Conservation (phyloP, 1,140 invertebrate species). For the Apis mellifera region DNA sequence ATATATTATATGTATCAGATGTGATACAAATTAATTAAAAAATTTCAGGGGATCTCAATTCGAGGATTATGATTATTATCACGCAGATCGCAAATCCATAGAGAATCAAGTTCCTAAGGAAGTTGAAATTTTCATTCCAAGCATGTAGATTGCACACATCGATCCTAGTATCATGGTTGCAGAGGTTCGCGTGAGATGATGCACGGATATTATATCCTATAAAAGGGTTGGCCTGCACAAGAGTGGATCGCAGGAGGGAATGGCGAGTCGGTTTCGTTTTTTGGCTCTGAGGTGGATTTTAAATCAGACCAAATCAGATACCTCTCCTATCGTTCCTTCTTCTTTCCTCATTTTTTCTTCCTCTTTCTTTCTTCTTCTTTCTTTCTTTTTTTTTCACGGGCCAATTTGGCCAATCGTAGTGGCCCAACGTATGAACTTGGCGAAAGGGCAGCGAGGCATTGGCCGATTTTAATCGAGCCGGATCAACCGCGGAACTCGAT, state of each 20-base stretch:
- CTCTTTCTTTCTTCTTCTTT: background rate
- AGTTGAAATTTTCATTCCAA: conserved; percentile 64
- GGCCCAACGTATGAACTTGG: background rate
- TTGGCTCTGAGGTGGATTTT: conserved; percentile 5
- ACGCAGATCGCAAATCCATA: background rate
- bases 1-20: too few relatives aligned
- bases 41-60: background rate
- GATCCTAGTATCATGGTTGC: background rate
- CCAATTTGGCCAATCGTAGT: background rate
- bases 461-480: conserved; percentile 38
- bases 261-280: background rate
- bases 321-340: too few relatives aligned
- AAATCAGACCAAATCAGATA: conserved; percentile 8
- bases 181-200: conserved; percentile 40
- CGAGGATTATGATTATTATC: conserved; percentile 19
- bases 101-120: background rate
- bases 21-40: conserved; percentile 12
- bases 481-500: conserved; percentile 17
- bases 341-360: too few relatives aligned
- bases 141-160: conserved; percentile 14
- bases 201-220: conserved; percentile 47
- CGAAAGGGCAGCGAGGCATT: background rate
- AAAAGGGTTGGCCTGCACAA: conserved; percentile 18
- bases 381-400: background rate
- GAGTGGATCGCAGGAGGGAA: background rate